Conservation (phyloP, 2,888 invertebrate genomes). For the Xestoiulus laeticollis region DNA sequence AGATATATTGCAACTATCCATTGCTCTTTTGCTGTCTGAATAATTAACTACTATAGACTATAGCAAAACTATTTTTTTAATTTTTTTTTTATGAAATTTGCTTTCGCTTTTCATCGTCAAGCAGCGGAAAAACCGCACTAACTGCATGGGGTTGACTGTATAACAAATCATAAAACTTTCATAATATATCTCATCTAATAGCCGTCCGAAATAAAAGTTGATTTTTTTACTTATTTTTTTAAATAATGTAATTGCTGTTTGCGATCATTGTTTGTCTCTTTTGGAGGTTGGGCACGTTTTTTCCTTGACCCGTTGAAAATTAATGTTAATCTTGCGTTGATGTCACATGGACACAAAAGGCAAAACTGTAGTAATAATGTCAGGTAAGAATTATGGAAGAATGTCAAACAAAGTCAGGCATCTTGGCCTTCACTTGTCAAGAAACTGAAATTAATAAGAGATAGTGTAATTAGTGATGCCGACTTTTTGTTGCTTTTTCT, state of each 20-base stretch:
- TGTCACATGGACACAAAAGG: not conserved
- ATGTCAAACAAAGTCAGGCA: not conserved
- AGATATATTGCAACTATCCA: not conserved
- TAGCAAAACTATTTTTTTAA: not conserved
- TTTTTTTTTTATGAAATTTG: not conserved
- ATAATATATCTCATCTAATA: constrained; percentile 23
- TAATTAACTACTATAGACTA: constrained; percentile 1
- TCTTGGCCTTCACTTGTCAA: not conserved
- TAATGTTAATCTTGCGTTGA: not conserved
- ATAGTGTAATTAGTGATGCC: not conserved
- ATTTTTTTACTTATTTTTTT: not conserved
- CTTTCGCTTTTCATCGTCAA: not conserved
- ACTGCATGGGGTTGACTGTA: not conserved
- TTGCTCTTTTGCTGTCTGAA: not conserved
- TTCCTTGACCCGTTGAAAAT: constrained; percentile 34
- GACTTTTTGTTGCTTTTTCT: not conserved
- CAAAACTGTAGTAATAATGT: not conserved
- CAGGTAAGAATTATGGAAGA: not conserved
- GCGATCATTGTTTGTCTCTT: not conserved
- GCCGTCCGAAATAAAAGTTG: not conserved
- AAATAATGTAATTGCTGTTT: not conserved
- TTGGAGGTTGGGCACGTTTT: constrained; percentile 1
- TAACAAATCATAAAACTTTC: constrained; percentile 21
- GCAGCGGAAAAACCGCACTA: constrained; percentile 18
- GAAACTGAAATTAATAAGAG: not conserved